Evolutionary conservation across 2,113 vertebrate genomes (phyloP).

Genomic region (Poeciliopsis occidentalis): DNA sequence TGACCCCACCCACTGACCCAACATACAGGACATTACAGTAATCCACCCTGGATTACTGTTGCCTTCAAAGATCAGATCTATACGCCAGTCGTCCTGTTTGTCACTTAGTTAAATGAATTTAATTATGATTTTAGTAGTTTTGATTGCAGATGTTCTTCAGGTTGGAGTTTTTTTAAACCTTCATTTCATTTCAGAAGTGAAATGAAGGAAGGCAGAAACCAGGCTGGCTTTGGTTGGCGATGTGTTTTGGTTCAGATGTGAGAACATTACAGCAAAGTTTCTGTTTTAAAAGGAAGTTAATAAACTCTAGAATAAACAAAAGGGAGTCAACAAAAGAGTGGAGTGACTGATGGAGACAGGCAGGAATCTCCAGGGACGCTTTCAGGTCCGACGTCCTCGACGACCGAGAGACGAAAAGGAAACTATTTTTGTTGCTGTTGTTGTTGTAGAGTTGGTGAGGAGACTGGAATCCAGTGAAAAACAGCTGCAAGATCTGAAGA

Average conservation of each 20-base stretch:
- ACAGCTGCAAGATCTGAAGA: conserved; percentile 7
- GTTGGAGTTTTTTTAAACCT: not conserved
- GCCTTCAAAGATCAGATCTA: too few relatives aligned
- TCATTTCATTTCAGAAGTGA: too few relatives aligned
- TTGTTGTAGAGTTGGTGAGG: not conserved
- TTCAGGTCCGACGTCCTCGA: too few relatives aligned
- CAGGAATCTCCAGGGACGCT: too few relatives aligned
- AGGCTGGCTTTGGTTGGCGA: too few relatives aligned
- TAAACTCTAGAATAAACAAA: not conserved
- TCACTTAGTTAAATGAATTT: not conserved
- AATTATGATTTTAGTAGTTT: not conserved
- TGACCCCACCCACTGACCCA: too few relatives aligned
- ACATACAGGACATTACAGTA: too few relatives aligned
- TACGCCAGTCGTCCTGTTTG: too few relatives aligned
- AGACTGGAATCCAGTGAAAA: conserved; percentile 2
- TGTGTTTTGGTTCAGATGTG: not conserved
- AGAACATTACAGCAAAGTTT: not conserved
- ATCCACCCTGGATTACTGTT: too few relatives aligned
- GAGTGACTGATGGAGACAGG: too few relatives aligned
- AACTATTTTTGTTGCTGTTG: not conserved
- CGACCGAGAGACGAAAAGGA: not conserved
- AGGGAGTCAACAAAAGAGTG: too few relatives aligned
- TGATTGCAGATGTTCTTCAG: not conserved
- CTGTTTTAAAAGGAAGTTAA: not conserved
- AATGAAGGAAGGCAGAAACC: too few relatives aligned